Evolutionary conservation across 2,113 vertebrate genomes (phyloP), one percentile per base, ranked within the genome.

Genomic region (Lycaon pictus): DNA sequence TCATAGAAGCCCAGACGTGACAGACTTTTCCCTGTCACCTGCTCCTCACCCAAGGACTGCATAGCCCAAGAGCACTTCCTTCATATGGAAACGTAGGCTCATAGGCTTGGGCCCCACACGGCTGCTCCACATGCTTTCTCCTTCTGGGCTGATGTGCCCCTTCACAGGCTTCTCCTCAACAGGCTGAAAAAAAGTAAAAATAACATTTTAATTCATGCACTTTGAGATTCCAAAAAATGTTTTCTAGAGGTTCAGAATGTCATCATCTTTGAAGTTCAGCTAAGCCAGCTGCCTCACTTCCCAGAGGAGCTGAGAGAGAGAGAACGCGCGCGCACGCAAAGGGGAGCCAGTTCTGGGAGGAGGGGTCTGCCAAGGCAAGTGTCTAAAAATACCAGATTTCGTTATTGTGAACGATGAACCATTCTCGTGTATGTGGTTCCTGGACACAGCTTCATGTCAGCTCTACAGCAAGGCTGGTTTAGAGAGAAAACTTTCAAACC

Each of bases 161-260:
- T 93, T 53, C 74, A 32, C 25, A 83, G n/a, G 27, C 43, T 84
- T 88, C 63, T 71, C 48, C 48, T 67, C 32, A 7, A 43, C 35
- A 11, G 25, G 25, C 85, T 80, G 74, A 93, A 88, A 90, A 72
- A 16, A 87, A 85, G 29, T 29, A 53, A 91, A 74, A 92, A 69
- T 65, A 29, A 77, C 17, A 85, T 81, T 88, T 93, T 53, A 72
- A 93, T 37, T 76, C 35, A 62, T 23, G 69, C 4, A n/a, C 25
- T 48, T 58, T 79, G 43, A 20, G 55, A 74, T 88, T 74, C 51
- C 4, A 69, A 91, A 87, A 62, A 32, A 25, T n/a, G 27, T 29
- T 37, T 23, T 74, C 25, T 48, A 23, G 80, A 71, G 15, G 51
- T 77, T 74, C 32, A 6, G 13, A 82, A 88, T 37, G 16, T 72